Evolutionary conservation across 2,797 vertebrate genomes (phyloP), one percentile per base, ranked within the genome.

Genomic region (Smutsia gigantea): DNA sequence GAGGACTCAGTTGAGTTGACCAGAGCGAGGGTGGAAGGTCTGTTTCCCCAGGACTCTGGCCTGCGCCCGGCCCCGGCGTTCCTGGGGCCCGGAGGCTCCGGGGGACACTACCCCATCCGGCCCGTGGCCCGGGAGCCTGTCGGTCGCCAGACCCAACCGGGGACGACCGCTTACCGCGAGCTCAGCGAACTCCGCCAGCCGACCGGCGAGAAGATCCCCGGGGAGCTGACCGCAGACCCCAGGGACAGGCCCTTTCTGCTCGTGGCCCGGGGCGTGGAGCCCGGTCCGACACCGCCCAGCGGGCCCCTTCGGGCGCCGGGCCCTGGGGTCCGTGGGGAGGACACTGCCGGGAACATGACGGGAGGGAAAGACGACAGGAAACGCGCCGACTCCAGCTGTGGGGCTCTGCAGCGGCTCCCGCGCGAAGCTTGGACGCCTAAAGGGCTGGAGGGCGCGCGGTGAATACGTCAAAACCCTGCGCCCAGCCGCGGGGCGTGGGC

Each of bases 131-230:
- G 4, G 2, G 55, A 63, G 25, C 11, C 90, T 12, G 19, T 29
- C 11, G 17, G 12, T 37, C 37, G 19, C 46, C 1, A 7, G n/a
- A 68, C 11, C 39, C 27, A 23, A 19, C 21, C 4, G 1, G 5
- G 37, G 8, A 29, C 15, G 11, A 17, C 37, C 7, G 97, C 98
- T 98, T 84, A 99, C 98, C 99, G 98, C 1, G 98, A 98, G 13
- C 98, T 98, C 2, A 98, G 93, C 7, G 98, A 98, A 71, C 92
- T 98, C 42, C 98, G 97, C 59, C 98, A 95, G 59, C 98, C 95
- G 21, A 69, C 97, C 0, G 98, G 98, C 0, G 98, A 99, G 85
- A 98, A 97, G 19, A 98, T 89, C 85, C 29, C 98, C 0, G 99
- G 98, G 0, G 98, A 98, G 55, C 94, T 49, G 75, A 96, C 77